Conservation (phyloP, 2,888 invertebrate genomes). For the Lepidocyrtoides sp. region DNA sequence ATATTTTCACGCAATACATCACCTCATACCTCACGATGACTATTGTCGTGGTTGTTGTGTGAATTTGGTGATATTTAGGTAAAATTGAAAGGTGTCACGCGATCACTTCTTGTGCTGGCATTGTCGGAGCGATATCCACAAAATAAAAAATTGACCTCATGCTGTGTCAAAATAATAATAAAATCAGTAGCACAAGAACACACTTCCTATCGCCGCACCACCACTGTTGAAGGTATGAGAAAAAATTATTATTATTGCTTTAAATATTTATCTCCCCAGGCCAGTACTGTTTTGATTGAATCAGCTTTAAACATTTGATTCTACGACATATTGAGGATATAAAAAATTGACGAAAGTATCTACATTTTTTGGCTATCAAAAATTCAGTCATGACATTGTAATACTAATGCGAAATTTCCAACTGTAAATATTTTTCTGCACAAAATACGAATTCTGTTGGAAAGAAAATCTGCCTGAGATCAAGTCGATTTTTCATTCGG, state of each 20-base stretch:
- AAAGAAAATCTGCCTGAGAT: too few relatives aligned
- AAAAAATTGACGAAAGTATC: too few relatives aligned
- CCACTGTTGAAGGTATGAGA: slow-evolving; percentile 34
- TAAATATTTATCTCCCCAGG: neutral
- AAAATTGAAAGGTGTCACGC: slow-evolving; percentile 43
- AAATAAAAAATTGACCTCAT: neutral
- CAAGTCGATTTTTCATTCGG: too few relatives aligned
- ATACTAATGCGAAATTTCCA: too few relatives aligned
- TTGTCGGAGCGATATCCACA: neutral
- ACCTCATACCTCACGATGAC: neutral
- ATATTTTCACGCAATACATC: too few relatives aligned
- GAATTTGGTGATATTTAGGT: neutral
- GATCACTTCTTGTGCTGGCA: neutral
- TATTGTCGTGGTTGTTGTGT: neutral
- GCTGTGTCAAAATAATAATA: slow-evolving; percentile 13
- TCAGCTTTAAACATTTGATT: slow-evolving; percentile 25
- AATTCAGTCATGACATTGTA: too few relatives aligned
- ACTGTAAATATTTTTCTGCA: too few relatives aligned
- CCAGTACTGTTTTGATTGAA: slow-evolving; percentile 38
- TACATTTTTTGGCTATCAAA: too few relatives aligned
- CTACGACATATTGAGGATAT: too few relatives aligned
- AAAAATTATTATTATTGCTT: neutral
- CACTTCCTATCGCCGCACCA: too few relatives aligned
- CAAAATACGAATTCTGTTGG: too few relatives aligned
- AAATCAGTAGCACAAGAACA: neutral